Evolutionary conservation across 2,797 vertebrate species (phyloP), one percentile per base, ranked within the genome.

Genomic region (Argyrosomus regius): DNA sequence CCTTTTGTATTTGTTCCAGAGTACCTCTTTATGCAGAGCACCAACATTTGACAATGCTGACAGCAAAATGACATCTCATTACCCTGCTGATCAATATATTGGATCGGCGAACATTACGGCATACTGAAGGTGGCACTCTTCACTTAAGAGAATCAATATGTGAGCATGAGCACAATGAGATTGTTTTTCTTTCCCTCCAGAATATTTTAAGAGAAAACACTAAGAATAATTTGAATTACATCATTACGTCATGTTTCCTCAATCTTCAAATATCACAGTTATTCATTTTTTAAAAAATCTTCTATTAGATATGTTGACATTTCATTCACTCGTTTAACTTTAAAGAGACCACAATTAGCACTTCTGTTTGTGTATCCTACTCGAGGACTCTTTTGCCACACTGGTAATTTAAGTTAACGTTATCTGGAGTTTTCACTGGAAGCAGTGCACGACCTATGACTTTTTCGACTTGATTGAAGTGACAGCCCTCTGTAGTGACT

Each of bases 21-120:
- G 20, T 22, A 61, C 4, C 46, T 46, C 24, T 67, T 6, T 41
- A 20, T 63, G 9, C 62, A 49, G 12, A 5, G 9, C 46, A 73
- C 41, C 35, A 24, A 70, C 24, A 72, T 78, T 20, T 79, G 45
- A 72, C 39, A 43, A 24, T 28, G 45, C 39, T 70, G 62, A 85
- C 52, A 28, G 22, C 43, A 46, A 63, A 75, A 81, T 77, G 53
- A 74, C 78, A 80, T 81, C 64, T 84, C 43, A 78, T 76, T 74
- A 80, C 46, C 62, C 48, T 26, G 49, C 45, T 45, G 60, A 82
- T 87, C 75, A 63, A 78, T 87, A 50, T 65, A 77, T 74, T 50
- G 73, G n/a, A 77, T 64, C 59, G 26, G 50, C 54, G 77, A 53
- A 72, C 59, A 62, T 74, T 72, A 41, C 14, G 11, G 64, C 52